Evolutionary conservation across 2,888 invertebrate species (phyloP), one percentile per base, ranked within the genome.

Genomic region (Ennomos quercinarius): DNA sequence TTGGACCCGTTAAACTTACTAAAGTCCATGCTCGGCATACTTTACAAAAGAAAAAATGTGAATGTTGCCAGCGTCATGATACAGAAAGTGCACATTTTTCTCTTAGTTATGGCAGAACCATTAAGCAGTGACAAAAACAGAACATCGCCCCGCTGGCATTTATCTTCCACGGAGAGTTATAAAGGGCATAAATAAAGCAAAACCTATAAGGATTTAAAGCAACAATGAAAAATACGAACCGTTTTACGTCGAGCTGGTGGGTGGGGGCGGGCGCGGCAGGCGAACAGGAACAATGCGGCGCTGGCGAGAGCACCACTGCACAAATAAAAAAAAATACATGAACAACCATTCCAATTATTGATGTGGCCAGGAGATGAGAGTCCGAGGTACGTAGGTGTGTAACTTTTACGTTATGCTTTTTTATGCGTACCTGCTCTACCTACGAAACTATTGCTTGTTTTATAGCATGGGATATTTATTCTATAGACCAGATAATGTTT

Each of bases 201-300:
- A 91, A 91, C 88, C 90, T 91, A 91, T 91, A 91, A 90, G 87
- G 86, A 83, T 90, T 87, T 89, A 89, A 86, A 90, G 88, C 87
- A 91, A 91, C 91, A 91, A 91, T 91, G 91, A 92, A 91, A 91
- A 91, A 91, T 91, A 91, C 91, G 89, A 85, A 91, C 91, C 91
- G 89, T 89, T 91, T 89, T 87, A 84, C 82, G 88, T 81, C 68
- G 84, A 84, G 82, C 71, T 76, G 78, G 72, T 65, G 71, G 66
- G 78, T 70, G 68, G 74, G 65, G 72, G 76, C 66, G 73, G 74
- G 71, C 69, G 73, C 70, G 77, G 77, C 72, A 71, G 74, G 76
- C 71, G 80, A 78, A 76, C 85, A 76, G 73, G 86, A 86, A 89
- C 90, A 91, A 87, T 86, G 86, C 83, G 80, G 83, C 78, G 80